Base-by-base conservation (phyloP, 1,140 invertebrate genomes). In the Drosophila sturtevanti region DNA sequence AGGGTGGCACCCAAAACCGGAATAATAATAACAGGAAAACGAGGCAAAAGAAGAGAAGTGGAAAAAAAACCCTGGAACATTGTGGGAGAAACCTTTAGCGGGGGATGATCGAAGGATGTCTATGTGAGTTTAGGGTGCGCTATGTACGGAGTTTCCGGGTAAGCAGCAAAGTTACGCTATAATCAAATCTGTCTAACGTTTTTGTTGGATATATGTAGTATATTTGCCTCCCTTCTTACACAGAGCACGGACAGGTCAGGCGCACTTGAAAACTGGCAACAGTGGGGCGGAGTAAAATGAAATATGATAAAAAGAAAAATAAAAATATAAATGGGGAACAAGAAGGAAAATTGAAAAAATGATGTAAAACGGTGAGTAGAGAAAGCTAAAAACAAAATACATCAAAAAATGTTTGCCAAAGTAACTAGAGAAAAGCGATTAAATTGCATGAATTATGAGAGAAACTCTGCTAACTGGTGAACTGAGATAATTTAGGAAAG, bases 181-280 rank as follows among this genome's bases (percentile, higher is more conserved):
- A 76, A 87, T 76, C 79, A 87, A 86, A 86, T 82, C 79, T 79
- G 79, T 82, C 82, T 82, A 81, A 77, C 65, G 48, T 65, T 77
- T 41, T 77, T 70, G 21, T 51, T 54, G 35, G 34, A 48, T 21
- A 22, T 41, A 70, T 70, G 21, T 51, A 41, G 35, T 22, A 48
- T 21, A 22, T 24, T 31, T 4, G 27, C 27, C 27, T 31, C 27
- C 27, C 27, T 31, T 55, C 59, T 18, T 48, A 48, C 55, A 44
- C 41, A 44, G 7, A 34, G 61, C 41, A 16, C 14, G 16, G 16
- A 34, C 41, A 52, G 51, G n/a, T 64, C 22, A 54, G 12, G 44
- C 54, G 37, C 65, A 55, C 62, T 74, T 74, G 58, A 75, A 74
- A 62, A 38, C 62, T 58, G 68, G 51, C 56, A 64, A 68, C 38